These are phyloP conservation scores for Spheniscus mendiculus DNA, from an alignment of 2,113 vertebrate species.

Conservation along the genomic window DNA sequence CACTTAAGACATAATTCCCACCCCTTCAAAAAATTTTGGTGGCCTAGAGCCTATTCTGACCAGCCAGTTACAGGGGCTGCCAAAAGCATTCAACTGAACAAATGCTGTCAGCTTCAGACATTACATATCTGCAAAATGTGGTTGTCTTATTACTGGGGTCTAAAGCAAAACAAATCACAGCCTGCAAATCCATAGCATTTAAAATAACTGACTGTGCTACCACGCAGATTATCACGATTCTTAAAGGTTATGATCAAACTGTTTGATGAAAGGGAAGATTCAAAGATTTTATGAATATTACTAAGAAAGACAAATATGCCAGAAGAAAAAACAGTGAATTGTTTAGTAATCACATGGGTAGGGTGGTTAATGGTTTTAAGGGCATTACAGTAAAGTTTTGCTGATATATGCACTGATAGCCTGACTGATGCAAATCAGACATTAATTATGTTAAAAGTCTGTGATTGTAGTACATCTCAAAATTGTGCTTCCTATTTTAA, in stretches of 20 bases:
- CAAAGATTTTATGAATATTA: neutral
- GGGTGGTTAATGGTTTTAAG: neutral
- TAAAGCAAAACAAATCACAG: neutral
- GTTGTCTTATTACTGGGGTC: neutral
- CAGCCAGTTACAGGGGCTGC: neutral
- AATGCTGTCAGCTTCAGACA: neutral
- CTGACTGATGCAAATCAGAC: neutral
- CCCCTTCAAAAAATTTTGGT: neutral
- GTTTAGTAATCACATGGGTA: neutral
- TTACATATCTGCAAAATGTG: neutral
- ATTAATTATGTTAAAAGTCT: neutral
- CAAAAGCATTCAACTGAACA: neutral
- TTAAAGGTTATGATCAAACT: neutral
- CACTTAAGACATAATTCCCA: neutral
- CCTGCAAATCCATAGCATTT: neutral
- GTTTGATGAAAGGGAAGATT: neutral
- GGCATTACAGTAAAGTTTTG: neutral
- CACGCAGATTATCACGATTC: neutral
- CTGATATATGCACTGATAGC: neutral
- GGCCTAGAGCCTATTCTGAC: neutral
- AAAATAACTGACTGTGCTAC: neutral
- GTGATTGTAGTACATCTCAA: neutral
- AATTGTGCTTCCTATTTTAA: neutral
- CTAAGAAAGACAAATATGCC: neutral
- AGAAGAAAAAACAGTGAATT: neutral